Base-by-base conservation (phyloP, 2,113 vertebrate species). In the Epinephelus lanceolatus region DNA sequence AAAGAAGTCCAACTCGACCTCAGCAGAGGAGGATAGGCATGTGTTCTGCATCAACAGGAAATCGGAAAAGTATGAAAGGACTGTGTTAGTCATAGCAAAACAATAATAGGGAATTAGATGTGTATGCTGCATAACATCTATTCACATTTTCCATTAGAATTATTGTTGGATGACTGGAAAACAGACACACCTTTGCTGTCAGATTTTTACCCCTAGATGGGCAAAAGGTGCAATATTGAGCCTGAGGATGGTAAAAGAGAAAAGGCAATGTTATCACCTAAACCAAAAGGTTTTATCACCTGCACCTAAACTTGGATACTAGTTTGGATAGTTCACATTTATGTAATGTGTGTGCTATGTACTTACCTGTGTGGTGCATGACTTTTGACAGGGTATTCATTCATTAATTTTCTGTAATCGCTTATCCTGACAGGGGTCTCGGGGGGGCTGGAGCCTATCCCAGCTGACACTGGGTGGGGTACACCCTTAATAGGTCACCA, bases 1-100 rank as follows among this genome's bases (percentile, higher is more conserved):
- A 69, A 82, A 76, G 21, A 57, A 67, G 65, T 71, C 49, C 63
- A 72, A 72, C 52, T 56, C 15, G 6, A 76, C 61, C 33, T 76
- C 1, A 4, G n/a, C 0, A 25, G 61, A 63, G n/a, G 47, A 21
- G 59, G 55, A 77, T 17, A 27, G 49, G 55, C 62, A 12, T 49
- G 14, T 72, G 13, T 56, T 62, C 61, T 71, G 12, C 59, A 55
- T 52, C n/a, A 78, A 65, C 42, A 66, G 59, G 27, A 37, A 77
- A 67, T 53, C 30, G 60, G 45, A 71, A 30, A 45, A 33, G 23
- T 62, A 45, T 71, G 57, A 71, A 51, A 68, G 27, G 61, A 68
- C 25, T 19, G 19, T 57, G 62, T 60, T 72, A n/a, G 61, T 76
- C 72, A 66, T 62, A 55, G 33, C 1, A 15, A 80, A 77, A 51